A percentile compares a stretch with the other conserved stretches of the same genome.
These are phyloP conservation scores for Patella depressa DNA, from an alignment of 2,888 invertebrate species.

Conservation along the genomic window DNA sequence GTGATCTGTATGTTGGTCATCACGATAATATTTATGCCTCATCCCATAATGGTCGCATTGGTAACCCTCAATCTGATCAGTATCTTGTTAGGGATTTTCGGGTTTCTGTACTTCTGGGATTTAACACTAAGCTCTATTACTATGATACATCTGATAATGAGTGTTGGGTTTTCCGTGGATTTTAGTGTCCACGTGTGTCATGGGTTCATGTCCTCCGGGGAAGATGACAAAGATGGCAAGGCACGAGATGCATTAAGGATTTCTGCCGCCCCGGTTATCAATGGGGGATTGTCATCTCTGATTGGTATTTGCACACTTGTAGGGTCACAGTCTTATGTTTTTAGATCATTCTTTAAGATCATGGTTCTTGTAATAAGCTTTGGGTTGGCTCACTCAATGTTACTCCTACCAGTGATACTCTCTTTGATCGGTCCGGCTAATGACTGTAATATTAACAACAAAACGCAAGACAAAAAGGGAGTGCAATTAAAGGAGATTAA, in stretches of 20 bases:
- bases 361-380: constrained; percentile 48
- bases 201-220: constrained; percentile 43
- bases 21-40: constrained; percentile 58
- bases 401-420: constrained; percentile 45
- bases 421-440: constrained; percentile 35
- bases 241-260: constrained; percentile 37
- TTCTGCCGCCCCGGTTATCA: constrained; percentile 45
- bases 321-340: constrained; percentile 43
- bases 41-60: constrained; percentile 50
- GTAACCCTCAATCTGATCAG: constrained; percentile 51
- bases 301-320: constrained; percentile 46
- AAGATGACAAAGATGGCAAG: constrained; percentile 29
- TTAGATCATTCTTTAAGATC: constrained; percentile 47
- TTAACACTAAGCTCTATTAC: constrained; percentile 57
- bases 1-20: constrained; percentile 54
- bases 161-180: constrained; percentile 61
- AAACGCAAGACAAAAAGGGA: too few species aligned
- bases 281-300: constrained; percentile 48
- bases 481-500: too few species aligned
- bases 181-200: constrained; percentile 58
- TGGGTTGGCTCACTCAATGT: constrained; percentile 46
- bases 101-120: constrained; percentile 55
- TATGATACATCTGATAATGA: constrained; percentile 61
- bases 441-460: too few species aligned
- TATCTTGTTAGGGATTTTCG: constrained; percentile 58